Conservation (phyloP, 2,888 invertebrate genomes). For the Rhynchonema sp. region DNA sequence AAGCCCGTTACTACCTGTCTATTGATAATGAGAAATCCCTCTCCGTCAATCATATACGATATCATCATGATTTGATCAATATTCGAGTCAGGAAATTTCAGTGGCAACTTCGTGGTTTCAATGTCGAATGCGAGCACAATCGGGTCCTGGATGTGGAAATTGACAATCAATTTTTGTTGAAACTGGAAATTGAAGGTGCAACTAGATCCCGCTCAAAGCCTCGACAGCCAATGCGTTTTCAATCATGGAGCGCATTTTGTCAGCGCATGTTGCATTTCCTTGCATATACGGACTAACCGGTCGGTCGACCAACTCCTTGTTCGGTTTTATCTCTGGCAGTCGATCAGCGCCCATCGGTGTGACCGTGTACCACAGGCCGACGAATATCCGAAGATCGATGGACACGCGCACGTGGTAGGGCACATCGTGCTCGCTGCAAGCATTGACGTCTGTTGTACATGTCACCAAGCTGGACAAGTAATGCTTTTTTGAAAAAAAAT, state of each 20-base stretch:
- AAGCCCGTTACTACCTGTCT: too few relatives aligned
- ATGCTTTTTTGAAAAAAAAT: too few relatives aligned
- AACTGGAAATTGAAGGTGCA: too few relatives aligned
- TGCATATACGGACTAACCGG: too few relatives aligned
- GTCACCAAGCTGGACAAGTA: too few relatives aligned
- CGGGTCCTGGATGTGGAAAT: conserved; percentile 45
- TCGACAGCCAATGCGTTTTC: too few relatives aligned
- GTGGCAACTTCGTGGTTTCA: conserved; percentile 87
- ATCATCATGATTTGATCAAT: conserved; percentile 98
- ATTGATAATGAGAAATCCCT: conserved; percentile 79
- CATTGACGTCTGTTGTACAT: too few relatives aligned
- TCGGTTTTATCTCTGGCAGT: conserved; percentile 47
- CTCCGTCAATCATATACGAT: conserved; percentile 60
- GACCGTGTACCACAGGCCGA: conserved; percentile 83
- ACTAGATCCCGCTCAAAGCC: too few relatives aligned
- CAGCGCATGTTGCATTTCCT: too few relatives aligned
- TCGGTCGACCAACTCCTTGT: conserved; percentile 69
- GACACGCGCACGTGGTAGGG: conserved; percentile 91
- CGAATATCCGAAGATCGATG: conserved; percentile 79
- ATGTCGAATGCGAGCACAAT: conserved; percentile 92
- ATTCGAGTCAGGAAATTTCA: conserved; percentile 88
- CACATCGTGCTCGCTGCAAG: conserved; percentile 89
- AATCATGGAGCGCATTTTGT: too few relatives aligned
- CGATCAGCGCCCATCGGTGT: conserved; percentile 46
- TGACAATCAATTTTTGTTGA: too few relatives aligned